Evolutionary conservation across 2,113 vertebrate species (phyloP).

Genomic region (Brachypteracias leptosomus): DNA sequence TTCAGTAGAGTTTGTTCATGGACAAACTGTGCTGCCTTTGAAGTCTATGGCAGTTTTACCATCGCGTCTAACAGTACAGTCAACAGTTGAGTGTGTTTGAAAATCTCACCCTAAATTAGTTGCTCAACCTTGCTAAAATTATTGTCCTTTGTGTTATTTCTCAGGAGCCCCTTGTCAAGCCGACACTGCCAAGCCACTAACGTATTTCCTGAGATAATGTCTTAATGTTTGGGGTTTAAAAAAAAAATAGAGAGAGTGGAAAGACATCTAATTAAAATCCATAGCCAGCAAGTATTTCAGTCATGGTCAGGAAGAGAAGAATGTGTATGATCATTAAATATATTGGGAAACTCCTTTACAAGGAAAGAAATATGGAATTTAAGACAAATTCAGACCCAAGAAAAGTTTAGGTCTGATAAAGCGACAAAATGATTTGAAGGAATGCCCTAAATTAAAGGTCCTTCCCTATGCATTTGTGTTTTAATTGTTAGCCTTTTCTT

Average conservation of each 20-base stretch:
- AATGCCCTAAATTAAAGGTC: background rate
- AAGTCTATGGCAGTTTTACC: background rate
- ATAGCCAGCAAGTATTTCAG: background rate
- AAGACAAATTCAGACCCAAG: background rate
- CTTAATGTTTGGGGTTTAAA: constrained; percentile 20
- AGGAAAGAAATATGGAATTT: background rate
- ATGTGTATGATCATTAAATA: background rate
- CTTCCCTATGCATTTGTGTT: background rate
- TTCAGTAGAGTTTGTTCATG: background rate
- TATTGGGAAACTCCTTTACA: background rate
- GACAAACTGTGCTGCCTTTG: background rate
- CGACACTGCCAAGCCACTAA: constrained; percentile 23
- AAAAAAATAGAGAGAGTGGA: background rate
- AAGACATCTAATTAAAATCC: background rate
- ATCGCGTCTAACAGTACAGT: background rate
- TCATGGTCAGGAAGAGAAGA: background rate
- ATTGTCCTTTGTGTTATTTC: constrained; percentile 54
- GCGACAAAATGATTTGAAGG: background rate
- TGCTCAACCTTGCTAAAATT: constrained; percentile 57
- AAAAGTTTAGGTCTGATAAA: background rate
- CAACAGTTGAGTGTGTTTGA: background rate
- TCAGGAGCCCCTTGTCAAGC: constrained; percentile 45
- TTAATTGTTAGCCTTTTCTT: background rate
- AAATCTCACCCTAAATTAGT: constrained; percentile 50
- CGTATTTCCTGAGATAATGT: constrained; percentile 23